Conservation (phyloP, 2,113 vertebrate species). For the Brienomyrus longianalis region DNA sequence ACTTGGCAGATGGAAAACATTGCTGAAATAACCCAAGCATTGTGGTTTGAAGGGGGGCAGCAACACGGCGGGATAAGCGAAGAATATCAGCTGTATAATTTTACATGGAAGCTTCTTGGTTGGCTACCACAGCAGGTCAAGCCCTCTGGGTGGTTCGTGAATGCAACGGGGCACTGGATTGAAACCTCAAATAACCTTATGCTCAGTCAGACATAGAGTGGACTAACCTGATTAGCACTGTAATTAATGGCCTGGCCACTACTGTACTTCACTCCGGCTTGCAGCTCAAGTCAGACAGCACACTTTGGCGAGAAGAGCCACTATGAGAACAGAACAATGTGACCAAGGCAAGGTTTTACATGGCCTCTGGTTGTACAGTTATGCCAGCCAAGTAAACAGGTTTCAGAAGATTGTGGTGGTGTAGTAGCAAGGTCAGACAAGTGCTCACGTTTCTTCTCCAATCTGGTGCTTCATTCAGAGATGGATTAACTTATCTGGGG, state of each 20-base stretch:
- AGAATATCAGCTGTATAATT: slow-evolving; percentile 1
- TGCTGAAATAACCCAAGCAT: background rate
- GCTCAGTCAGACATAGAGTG: background rate
- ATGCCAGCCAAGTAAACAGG: background rate
- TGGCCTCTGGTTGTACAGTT: background rate
- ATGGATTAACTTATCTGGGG: background rate
- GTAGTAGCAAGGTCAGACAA: background rate
- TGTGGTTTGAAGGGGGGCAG: slow-evolving; percentile 10
- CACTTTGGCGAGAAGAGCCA: background rate
- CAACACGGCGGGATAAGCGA: background rate
- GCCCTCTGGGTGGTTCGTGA: background rate
- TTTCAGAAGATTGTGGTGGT: background rate
- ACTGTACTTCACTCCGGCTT: background rate
- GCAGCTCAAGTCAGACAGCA: background rate
- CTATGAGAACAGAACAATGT: background rate
- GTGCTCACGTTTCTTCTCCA: background rate
- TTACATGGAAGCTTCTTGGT: slow-evolving; percentile 6
- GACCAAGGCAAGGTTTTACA: background rate
- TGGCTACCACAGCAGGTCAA: background rate
- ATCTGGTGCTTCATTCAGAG: background rate
- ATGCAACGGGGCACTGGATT: background rate
- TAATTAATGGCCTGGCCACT: background rate
- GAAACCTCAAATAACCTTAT: background rate
- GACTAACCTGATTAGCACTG: background rate
- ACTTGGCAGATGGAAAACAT: slow-evolving; percentile 14